These are phyloP conservation scores for Abscondita cerata DNA, from an alignment of 2,888 invertebrate genomes.

Conservation along the genomic window DNA sequence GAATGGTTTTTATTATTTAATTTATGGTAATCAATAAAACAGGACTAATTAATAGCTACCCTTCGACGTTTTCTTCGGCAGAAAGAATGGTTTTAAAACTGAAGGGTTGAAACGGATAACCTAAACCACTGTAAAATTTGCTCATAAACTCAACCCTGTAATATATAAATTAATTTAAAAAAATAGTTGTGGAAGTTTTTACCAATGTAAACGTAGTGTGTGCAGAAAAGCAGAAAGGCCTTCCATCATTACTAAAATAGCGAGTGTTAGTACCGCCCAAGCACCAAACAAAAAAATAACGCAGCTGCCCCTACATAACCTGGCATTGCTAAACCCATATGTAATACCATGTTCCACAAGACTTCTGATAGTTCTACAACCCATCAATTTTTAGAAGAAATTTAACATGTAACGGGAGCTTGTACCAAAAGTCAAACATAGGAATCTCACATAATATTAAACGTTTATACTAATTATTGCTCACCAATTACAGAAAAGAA, in stretches of 20 bases:
- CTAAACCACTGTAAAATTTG: constrained; percentile 93
- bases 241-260: constrained; percentile 98
- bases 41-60: too few species aligned
- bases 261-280: constrained; percentile 92
- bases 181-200: constrained; percentile 41
- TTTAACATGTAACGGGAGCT: too few species aligned
- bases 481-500: too few species aligned
- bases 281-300: constrained; percentile 89
- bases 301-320: constrained; percentile 82
- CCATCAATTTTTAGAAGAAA: constrained; percentile 10
- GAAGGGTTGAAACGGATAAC: constrained; percentile 93
- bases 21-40: too few species aligned
- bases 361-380: constrained; percentile 90
- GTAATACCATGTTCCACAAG: constrained; percentile 92
- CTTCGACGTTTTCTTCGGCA: too few species aligned
- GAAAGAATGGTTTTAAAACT: constrained; percentile 86
- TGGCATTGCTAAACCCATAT: constrained; percentile 73
- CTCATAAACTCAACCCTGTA: constrained; percentile 98
- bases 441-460: too few species aligned
- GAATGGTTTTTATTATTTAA: too few species aligned
- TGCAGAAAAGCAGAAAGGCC: constrained; percentile 98
- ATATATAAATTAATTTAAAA: constrained; percentile 61
- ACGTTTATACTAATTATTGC: too few species aligned
- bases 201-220: constrained; percentile 97
- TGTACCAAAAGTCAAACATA: too few species aligned